phyloP scores from a whole-genome alignment of 2,113 vertebrate species.

The Anhinga anhinga region DNA sequence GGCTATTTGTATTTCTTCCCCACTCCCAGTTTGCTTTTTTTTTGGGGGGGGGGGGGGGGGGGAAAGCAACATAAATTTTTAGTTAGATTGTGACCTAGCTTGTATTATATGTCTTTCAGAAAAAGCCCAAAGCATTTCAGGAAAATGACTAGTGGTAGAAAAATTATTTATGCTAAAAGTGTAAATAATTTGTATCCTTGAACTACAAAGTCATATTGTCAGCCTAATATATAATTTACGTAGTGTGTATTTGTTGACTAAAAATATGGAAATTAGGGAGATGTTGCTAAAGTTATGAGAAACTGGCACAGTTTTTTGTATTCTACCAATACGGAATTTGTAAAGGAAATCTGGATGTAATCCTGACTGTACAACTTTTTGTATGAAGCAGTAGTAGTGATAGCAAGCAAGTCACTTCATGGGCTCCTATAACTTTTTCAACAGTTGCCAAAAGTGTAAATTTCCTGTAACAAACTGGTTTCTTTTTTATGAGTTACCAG shows the following conservation, averaged over 20 bases:
- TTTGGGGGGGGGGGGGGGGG: accelerated
- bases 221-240: background rate
- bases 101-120: background rate
- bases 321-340: background rate
- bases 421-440: background rate
- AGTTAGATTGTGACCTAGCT: background rate
- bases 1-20: background rate
- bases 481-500: background rate
- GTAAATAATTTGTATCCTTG: background rate
- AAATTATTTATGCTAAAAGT: background rate
- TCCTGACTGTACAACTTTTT: background rate
- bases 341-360: background rate
- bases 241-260: background rate
- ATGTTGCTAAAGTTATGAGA: background rate
- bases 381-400: background rate
- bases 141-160: background rate
- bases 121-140: background rate
- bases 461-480: background rate
- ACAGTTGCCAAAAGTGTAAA: background rate
- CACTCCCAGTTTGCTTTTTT: background rate
- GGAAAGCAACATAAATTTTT: background rate
- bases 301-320: background rate
- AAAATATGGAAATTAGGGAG: background rate
- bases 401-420: background rate
- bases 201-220: background rate